Evolutionary conservation across 2,888 invertebrate species (phyloP), one percentile per base, ranked within the genome.

Genomic region (Physocephala rufipes): DNA sequence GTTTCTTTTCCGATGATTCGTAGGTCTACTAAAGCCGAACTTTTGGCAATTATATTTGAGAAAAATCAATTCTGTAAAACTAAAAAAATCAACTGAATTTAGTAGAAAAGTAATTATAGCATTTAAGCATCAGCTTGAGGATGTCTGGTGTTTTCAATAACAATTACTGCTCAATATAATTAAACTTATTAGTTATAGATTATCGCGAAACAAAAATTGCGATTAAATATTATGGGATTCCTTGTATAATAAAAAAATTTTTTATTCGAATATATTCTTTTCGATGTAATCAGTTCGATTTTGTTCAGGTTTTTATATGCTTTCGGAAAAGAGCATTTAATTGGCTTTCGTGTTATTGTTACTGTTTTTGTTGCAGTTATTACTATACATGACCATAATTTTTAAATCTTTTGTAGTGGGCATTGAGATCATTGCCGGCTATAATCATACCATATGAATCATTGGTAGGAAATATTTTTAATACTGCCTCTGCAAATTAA

Each of bases 141-240:
- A n/a, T n/a, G n/a, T n/a, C n/a, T n/a, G n/a, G n/a, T n/a, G n/a
- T 36, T 51, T 19, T 51, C 51, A 65, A 21, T 30, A 28, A 51
- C 30, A 65, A 49, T 65, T 51, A 26, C 21, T 30, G 65, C 67
- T 58, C 58, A 67, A 58, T 67, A 67, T n/a, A 67, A 67, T 58
- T 45, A 67, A 67, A 70, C 55, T 70, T 55, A 70, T 70, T 70
- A 70, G 70, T 70, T 70, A 63, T 55, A 70, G 70, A 70, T 55
- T 64, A 64, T 49, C 55, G 55, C 70, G 64, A 70, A 36, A 61
- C 49, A 53, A 51, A 51, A 65, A 65, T 30, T 65, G 30, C 19
- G 28, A 2, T 15, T 19, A 28, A 51, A 9, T 19, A 65, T 30
- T 28, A 65, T 64, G 49, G 15, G 64, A 1, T 19, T 36, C 43